phyloP scores from a whole-genome alignment of 2,113 vertebrate species.

The Eolophus roseicapilla region DNA sequence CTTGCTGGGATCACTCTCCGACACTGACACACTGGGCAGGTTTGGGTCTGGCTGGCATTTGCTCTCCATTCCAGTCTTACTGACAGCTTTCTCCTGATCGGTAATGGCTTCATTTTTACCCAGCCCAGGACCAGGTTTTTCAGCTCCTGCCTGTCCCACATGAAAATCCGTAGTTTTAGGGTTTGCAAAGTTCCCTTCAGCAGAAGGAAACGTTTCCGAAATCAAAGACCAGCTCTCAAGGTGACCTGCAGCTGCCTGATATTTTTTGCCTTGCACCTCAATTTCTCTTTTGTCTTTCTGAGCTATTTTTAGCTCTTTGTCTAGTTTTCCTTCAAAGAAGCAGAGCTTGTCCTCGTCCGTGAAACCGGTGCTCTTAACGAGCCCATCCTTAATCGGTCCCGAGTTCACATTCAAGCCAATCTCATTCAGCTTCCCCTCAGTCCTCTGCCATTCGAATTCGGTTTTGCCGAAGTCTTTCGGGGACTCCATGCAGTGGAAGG shows the following conservation, averaged over 20 bases:
- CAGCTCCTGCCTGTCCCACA: constrained; percentile 4
- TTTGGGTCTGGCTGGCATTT: constrained; percentile 11
- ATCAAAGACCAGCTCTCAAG: constrained; percentile 75
- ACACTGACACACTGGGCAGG: neutral
- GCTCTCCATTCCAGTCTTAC: constrained; percentile 47
- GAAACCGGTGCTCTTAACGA: constrained; percentile 78
- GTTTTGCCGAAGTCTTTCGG: constrained; percentile 69
- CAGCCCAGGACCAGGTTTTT: neutral
- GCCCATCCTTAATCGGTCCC: constrained; percentile 70
- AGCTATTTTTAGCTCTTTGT: constrained; percentile 79
- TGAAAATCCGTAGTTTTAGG: constrained; percentile 49
- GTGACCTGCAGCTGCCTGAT: constrained; percentile 68
- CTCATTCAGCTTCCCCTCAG: constrained; percentile 78
- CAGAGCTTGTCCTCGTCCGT: constrained; percentile 92
- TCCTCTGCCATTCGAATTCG: constrained; percentile 89
- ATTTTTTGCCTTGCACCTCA: constrained; percentile 63
- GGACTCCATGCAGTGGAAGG: constrained; percentile 61
- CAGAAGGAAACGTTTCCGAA: constrained; percentile 36
- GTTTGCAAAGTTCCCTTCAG: constrained; percentile 13
- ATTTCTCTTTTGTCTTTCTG: constrained; percentile 69
- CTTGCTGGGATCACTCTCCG: neutral
- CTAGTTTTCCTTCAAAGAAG: constrained; percentile 82
- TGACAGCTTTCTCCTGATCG: constrained; percentile 65
- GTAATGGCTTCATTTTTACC: constrained; percentile 56
- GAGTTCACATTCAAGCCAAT: constrained; percentile 76